phyloP scores from a whole-genome alignment of 2,113 vertebrate genomes.

The Ploceus nigricollis region DNA sequence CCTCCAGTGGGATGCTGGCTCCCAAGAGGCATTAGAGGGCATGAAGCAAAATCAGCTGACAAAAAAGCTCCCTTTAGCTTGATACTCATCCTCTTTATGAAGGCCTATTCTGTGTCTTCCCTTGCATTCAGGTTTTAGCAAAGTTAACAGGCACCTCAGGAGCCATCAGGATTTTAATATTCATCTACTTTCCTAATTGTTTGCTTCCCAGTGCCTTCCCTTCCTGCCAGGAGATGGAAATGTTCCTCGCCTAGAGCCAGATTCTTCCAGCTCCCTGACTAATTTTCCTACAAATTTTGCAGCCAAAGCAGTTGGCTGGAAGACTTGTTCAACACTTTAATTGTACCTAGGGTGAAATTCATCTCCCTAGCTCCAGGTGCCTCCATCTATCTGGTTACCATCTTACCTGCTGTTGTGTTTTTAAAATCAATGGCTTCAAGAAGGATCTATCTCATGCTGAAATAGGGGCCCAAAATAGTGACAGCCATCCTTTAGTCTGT shows the following conservation, averaged over 20 bases:
- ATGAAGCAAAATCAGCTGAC: background rate
- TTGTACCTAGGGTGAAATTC: background rate
- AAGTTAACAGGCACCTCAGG: background rate
- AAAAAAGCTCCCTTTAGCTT: background rate
- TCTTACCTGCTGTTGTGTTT: background rate
- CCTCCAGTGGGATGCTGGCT: background rate
- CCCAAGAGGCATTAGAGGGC: rapidly evolving
- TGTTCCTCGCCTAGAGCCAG: background rate
- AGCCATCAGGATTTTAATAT: constrained; percentile 11
- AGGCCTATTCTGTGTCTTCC: background rate
- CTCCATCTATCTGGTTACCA: background rate
- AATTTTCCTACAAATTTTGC: constrained; percentile 44
- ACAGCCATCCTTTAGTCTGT: background rate
- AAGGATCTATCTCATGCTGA: background rate
- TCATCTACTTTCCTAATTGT: background rate
- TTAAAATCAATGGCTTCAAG: background rate
- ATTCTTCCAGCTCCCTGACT: constrained; percentile 8
- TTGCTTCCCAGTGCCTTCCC: background rate
- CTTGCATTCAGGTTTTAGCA: background rate
- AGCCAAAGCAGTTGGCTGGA: background rate
- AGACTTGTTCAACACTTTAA: background rate
- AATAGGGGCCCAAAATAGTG: background rate
- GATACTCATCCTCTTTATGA: background rate
- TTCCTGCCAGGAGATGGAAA: constrained; percentile 21
- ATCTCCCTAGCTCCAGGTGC: background rate